These are phyloP conservation scores for Aurelia sp. DNA, from an alignment of 30 jellyfish, hydroid and myxozoan species.

Conservation along the genomic window DNA sequence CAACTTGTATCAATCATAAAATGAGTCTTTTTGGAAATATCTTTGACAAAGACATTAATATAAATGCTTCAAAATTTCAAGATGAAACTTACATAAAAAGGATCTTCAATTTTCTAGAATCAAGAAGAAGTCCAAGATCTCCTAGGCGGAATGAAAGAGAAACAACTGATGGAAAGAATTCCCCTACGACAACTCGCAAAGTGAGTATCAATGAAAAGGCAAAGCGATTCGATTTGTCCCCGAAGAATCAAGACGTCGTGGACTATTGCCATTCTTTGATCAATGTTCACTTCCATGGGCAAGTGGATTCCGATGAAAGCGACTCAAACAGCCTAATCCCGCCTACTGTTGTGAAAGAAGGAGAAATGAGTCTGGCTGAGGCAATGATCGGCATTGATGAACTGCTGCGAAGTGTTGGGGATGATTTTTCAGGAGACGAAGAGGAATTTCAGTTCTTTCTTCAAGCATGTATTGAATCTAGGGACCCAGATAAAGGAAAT, in stretches of 20 bases:
- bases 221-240: conserved; percentile 71
- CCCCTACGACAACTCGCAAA: not conserved
- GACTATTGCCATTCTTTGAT: conserved; percentile 76
- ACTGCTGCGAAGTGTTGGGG: conserved; percentile 73
- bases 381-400: conserved; percentile 70
- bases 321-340: conserved; percentile 41
- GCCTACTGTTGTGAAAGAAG: conserved; percentile 36
- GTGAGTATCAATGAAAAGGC: not conserved
- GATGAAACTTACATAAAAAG: not conserved
- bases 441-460: conserved; percentile 76
- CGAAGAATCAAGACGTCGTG: conserved; percentile 69
- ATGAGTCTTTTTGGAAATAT: not conserved
- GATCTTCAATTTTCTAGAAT: conserved; percentile 1
- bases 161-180: not conserved
- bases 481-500: conserved; percentile 35
- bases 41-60: not conserved
- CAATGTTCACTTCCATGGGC: conserved; percentile 71
- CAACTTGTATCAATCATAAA: not conserved
- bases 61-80: not conserved
- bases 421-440: conserved; percentile 90
- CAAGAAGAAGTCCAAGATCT: not conserved
- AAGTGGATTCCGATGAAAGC: conserved; percentile 12
- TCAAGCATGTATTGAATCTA: conserved; percentile 64
- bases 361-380: conserved; percentile 26
- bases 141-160: not conserved